These are phyloP conservation scores for Piprites chloris DNA, from an alignment of 2,113 vertebrate species.

Conservation along the genomic window DNA sequence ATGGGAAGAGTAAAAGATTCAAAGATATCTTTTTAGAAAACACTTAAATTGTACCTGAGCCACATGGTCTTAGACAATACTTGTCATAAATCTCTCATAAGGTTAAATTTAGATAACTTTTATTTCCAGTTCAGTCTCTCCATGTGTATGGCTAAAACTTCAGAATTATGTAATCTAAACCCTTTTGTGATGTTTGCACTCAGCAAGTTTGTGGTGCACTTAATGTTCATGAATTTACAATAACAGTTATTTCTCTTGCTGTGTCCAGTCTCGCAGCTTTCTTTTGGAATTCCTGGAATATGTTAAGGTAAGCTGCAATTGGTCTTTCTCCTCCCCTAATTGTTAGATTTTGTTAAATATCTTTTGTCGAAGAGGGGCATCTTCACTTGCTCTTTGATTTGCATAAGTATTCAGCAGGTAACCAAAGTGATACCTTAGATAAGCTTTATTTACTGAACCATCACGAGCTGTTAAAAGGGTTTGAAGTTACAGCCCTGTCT, in stretches of 20 bases:
- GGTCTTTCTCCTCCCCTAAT: background rate
- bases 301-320: constrained; percentile 81
- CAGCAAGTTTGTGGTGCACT: background rate
- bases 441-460: background rate
- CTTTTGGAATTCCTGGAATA: constrained; percentile 89
- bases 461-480: background rate
- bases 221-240: background rate
- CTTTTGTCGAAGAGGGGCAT: background rate
- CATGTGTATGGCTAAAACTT: background rate
- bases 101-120: background rate
- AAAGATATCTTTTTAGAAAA: background rate
- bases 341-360: background rate
- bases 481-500: background rate
- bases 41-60: background rate
- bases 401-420: background rate
- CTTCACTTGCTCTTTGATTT: background rate
- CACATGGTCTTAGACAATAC: background rate
- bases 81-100: background rate
- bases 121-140: background rate
- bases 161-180: fast-evolving
- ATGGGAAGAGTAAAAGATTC: background rate
- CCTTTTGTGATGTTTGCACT: background rate
- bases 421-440: background rate
- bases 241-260: constrained; percentile 40
- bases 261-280: constrained; percentile 83